These are phyloP conservation scores for Microchrysa polita DNA, from an alignment of 2,888 invertebrate species.

Conservation along the genomic window DNA sequence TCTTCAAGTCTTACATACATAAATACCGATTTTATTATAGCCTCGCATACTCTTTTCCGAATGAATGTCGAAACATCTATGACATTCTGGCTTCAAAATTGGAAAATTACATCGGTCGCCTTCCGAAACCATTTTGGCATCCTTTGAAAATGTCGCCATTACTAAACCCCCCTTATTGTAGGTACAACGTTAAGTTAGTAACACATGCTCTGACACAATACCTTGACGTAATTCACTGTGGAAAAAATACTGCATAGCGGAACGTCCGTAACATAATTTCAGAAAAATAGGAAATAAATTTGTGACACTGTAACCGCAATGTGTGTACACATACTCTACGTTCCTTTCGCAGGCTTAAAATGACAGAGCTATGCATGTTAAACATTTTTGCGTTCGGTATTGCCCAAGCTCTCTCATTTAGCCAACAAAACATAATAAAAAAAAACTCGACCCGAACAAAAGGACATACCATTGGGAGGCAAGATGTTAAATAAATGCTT, in stretches of 20 bases:
- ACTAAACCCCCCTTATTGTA: background rate
- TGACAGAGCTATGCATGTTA: background rate
- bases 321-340: background rate
- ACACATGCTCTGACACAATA: background rate
- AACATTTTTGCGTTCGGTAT: background rate
- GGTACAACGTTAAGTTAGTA: background rate
- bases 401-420: background rate
- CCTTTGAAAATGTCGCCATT: background rate
- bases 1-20: no score
- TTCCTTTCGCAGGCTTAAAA: constrained; percentile 9
- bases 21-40: no score
- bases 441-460: background rate
- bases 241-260: background rate
- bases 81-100: no score
- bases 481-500: constrained; percentile 20
- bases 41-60: no score
- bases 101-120: no score
- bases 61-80: no score
- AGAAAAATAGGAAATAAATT: constrained; percentile 2
- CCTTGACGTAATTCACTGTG: background rate
- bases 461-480: background rate
- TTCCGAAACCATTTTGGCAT: background rate
- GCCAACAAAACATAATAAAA: background rate
- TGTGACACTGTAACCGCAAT: constrained; percentile 20
- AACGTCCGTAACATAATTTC: background rate